These are phyloP conservation scores for Coranthus polyacanthus DNA, from an alignment of 2,797 vertebrate species.

Conservation along the genomic window DNA sequence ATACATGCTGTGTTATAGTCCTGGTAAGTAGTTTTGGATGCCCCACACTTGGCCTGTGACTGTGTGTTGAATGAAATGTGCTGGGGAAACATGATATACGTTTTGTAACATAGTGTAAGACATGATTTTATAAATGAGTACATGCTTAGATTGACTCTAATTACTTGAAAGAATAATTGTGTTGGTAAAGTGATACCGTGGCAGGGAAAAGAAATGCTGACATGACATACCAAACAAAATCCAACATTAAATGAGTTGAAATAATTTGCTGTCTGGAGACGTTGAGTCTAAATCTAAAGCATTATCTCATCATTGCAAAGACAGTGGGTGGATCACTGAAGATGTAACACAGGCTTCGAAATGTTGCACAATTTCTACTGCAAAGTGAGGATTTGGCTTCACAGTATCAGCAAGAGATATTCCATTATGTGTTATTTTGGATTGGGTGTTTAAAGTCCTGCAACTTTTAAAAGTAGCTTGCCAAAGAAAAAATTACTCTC, in stretches of 20 bases:
- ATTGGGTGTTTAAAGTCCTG: conserved; percentile 40
- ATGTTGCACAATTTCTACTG: conserved; percentile 59
- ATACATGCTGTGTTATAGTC: background rate
- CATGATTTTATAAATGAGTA: conserved; percentile 21
- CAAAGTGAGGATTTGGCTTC: conserved; percentile 59
- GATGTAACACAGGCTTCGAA: conserved; percentile 58
- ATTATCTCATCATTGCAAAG: conserved; percentile 44
- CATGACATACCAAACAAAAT: conserved; percentile 35
- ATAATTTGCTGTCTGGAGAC: conserved; percentile 66
- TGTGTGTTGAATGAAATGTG: conserved; percentile 2
- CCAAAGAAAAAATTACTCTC: conserved; percentile 37
- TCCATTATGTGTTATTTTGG: conserved; percentile 69
- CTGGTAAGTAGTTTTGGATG: conserved; percentile 3
- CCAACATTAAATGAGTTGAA: conserved; percentile 49
- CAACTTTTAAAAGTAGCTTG: conserved; percentile 50
- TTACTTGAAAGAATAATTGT: conserved; percentile 35
- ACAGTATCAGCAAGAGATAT: conserved; percentile 61
- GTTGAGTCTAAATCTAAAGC: conserved; percentile 49
- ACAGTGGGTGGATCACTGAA: conserved; percentile 58
- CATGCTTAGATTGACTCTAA: conserved; percentile 16
- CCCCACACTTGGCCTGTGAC: background rate
- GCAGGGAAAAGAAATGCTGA: conserved; percentile 51
- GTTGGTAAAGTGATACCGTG: conserved; percentile 17
- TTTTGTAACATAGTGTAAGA: conserved; percentile 17
- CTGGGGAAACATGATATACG: conserved; percentile 8